Percentiles rank a stretch among this genome's conserved stretches.
These are phyloP conservation scores for Onychomys torridus DNA, from an alignment of 2,797 vertebrate species.

Conservation along the genomic window DNA sequence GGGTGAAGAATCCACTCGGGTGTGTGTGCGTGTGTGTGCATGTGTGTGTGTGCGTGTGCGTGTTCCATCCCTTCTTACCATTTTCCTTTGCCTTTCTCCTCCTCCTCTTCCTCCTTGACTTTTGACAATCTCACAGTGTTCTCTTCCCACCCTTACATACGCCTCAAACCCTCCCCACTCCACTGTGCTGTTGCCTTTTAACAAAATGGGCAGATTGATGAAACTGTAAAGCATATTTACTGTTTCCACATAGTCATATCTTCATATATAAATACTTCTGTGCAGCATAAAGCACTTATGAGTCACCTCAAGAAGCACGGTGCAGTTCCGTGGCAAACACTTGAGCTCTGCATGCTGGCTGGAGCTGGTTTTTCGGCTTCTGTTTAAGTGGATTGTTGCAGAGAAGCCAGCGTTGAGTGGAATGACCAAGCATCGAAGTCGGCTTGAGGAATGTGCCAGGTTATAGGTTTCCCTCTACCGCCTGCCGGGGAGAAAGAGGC, in stretches of 20 bases:
- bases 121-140: constrained; percentile 23
- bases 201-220: not conserved
- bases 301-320: not conserved
- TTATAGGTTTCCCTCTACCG: constrained; percentile 13
- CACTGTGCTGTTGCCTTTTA: not conserved
- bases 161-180: not conserved
- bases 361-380: not conserved
- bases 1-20: not conserved
- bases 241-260: not conserved
- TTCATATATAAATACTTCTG: not conserved
- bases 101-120: not conserved
- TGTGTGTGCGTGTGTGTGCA: too few species aligned
- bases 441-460: not conserved
- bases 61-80: not conserved
- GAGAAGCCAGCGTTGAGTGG: not conserved
- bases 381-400: not conserved
- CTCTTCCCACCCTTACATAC: not conserved
- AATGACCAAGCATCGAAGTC: not conserved
- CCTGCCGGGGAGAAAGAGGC: not conserved
- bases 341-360: not conserved
- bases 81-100: not conserved
- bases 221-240: not conserved
- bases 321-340: not conserved
- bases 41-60: too few species aligned
- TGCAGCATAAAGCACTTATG: not conserved